phyloP scores from a whole-genome alignment of 2,113 vertebrate genomes.

The Petaurus breviceps region DNA sequence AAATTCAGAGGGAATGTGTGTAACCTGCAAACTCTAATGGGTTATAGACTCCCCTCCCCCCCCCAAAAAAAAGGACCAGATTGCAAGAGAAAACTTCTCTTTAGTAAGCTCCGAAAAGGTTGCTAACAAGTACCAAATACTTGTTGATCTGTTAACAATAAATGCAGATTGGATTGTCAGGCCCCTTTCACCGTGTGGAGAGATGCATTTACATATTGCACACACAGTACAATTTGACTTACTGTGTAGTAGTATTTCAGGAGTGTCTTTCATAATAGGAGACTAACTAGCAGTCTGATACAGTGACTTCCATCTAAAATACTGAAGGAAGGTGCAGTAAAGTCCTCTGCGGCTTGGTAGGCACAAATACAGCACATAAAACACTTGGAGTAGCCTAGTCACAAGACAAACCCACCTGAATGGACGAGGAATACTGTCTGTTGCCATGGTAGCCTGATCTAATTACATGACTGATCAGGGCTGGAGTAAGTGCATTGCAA shows the following conservation, averaged over 20 bases:
- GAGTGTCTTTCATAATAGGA: conserved; percentile 67
- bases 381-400: conserved; percentile 71
- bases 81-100: conserved; percentile 69
- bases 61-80: conserved; percentile 43
- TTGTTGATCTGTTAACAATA: conserved; percentile 76
- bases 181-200: conserved; percentile 62
- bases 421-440: conserved; percentile 85
- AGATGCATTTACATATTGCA: conserved; percentile 63
- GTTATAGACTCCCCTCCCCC: conserved; percentile 65
- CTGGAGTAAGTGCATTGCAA: conserved; percentile 82
- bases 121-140: conserved; percentile 73
- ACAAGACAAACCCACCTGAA: conserved; percentile 85
- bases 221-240: conserved; percentile 21
- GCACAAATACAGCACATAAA: conserved; percentile 42
- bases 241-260: conserved; percentile 22
- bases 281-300: conserved; percentile 62
- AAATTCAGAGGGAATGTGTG: neutral
- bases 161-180: conserved; percentile 60
- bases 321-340: conserved; percentile 58
- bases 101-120: conserved; percentile 67
- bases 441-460: conserved; percentile 90
- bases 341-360: conserved; percentile 18
- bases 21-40: conserved; percentile 62
- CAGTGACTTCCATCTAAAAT: conserved; percentile 28
- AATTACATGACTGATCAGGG: conserved; percentile 88